Base-by-base conservation (phyloP, 92 coral and sea anemone species). In the Palythoa grandiflora region DNA sequence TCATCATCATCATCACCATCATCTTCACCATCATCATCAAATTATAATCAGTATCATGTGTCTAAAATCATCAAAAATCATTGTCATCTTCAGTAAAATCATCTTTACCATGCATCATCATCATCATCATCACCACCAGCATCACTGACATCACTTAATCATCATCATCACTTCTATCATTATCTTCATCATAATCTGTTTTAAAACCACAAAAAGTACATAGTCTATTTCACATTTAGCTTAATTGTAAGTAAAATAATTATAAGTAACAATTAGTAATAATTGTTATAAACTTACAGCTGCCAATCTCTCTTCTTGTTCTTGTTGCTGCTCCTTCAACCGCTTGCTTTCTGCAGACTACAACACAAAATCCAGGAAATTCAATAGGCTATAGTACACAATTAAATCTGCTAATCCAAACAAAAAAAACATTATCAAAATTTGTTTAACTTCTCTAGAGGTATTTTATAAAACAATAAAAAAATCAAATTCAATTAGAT, bases 251-350 rank as follows among this genome's bases (percentile, higher is more conserved):
- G 28, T 28, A 28, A 28, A 28, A 28, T 28, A 28, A 28, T 28
- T 28, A 28, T 28, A 28, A 28, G 28, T 2, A 55, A 5, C 60
- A 36, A 9, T 47, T 16, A 75, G 11, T 1, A 54, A 38, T 15
- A 9, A 8, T 17, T n/a, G 0, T 5, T 19, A 19, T 15, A 73
- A 17, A 65, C 86, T 47, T 47, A 81, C 86, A n/a, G 63, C 39
- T 17, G 86, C 86, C 86, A 81, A 20, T 65, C 86, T 21, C 44
- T 81, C 86, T 66, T 81, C 86, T 40, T 81, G 86, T 47, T 81
- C 86, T 44, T 81, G 75, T 20, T 81, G 86, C 39, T 81, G 86
- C 47, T 65, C 75, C 60, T 81, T 81, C 9, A 81, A 66, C 61
- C 28, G 53, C 3, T 63, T 66, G 39, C 60, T 81, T 66, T 63